A percentile compares a stretch with the other conserved stretches of the same genome.
Conservation (phyloP, 2,113 vertebrate genomes). For the Sorex araneus region DNA sequence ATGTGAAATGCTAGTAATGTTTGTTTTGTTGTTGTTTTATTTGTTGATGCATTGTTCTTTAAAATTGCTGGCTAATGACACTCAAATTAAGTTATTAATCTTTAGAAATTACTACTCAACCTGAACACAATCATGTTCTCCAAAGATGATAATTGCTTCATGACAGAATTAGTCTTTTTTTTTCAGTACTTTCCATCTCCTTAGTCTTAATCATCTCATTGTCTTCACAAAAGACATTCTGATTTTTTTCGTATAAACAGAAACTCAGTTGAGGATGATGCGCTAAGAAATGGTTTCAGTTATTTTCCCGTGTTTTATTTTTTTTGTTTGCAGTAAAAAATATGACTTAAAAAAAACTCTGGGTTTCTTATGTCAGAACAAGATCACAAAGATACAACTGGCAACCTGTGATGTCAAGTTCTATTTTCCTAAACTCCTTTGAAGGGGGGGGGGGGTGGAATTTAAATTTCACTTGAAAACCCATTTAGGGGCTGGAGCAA, state of each 20-base stretch:
- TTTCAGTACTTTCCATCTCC: background rate
- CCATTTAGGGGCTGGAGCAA: background rate
- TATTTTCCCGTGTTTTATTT: background rate
- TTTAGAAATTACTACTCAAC: background rate
- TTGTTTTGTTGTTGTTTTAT: background rate
- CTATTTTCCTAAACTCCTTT: background rate
- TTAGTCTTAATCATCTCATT: conserved; percentile 22
- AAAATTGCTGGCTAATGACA: background rate
- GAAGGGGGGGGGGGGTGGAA: background rate
- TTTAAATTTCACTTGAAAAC: conserved; percentile 49
- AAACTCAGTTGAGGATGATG: background rate
- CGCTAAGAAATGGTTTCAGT: background rate
- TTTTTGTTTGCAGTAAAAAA: conserved; percentile 48
- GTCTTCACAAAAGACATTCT: background rate
- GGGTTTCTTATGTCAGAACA: conserved; percentile 9
- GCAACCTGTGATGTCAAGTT: background rate
- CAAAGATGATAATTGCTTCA: background rate
- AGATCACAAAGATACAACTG: background rate
- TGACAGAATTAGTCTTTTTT: conserved; percentile 22
- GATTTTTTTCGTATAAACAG: conserved; percentile 47
- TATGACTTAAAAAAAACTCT: background rate
- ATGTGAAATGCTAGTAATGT: background rate
- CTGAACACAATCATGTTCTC: background rate
- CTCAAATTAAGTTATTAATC: background rate
- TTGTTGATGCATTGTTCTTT: background rate